These are phyloP conservation scores for Sepioteuthis lessoniana DNA, from an alignment of 2,888 invertebrate genomes.

Conservation along the genomic window DNA sequence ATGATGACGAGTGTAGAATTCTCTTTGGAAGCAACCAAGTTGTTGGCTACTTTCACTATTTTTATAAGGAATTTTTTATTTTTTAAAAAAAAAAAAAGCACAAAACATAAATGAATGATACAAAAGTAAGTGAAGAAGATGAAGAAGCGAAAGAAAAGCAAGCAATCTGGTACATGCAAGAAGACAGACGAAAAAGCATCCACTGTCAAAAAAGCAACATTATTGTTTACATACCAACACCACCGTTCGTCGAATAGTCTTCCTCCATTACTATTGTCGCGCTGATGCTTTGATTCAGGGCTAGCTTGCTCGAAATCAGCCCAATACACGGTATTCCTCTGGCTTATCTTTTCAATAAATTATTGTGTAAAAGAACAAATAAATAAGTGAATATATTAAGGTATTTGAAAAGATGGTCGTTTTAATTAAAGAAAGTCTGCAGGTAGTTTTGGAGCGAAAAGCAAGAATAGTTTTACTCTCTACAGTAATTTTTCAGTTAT, in stretches of 20 bases:
- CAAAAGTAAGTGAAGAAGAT: not conserved
- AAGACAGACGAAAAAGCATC: not conserved
- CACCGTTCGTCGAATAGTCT: conserved; percentile 8
- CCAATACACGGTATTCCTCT: not conserved
- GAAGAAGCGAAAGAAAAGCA: not conserved
- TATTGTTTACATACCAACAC: conserved; percentile 4
- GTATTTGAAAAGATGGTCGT: not conserved
- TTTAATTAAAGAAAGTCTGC: not conserved
- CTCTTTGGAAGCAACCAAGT: not conserved
- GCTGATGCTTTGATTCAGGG: not conserved
- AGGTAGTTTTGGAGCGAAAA: not conserved
- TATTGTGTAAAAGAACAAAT: not conserved
- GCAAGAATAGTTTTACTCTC: not conserved
- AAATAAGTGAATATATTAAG: not conserved
- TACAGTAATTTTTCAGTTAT: not conserved
- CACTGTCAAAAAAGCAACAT: not conserved
- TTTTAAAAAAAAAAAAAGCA: not conserved
- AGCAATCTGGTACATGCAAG: not conserved
- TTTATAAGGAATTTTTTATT: no score
- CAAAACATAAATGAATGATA: not conserved
- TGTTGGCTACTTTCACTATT: not conserved
- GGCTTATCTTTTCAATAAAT: not conserved
- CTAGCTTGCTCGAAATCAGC: not conserved
- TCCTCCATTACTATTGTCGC: not conserved
- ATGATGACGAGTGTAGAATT: no score